Base-by-base conservation (phyloP, 2,113 vertebrate species). In the Pagrus major region DNA sequence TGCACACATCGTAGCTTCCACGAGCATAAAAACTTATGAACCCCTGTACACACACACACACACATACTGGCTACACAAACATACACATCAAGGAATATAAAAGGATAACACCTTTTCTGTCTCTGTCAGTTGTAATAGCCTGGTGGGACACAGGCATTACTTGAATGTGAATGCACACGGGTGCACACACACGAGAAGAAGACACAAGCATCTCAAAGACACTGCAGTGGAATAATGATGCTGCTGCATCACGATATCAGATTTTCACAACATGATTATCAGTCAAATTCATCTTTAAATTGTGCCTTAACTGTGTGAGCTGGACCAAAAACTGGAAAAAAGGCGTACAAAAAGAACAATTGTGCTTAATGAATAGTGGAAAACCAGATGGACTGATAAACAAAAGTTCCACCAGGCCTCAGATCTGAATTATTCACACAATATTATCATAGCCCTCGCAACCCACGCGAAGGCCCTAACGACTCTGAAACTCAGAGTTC, bases 1-100 rank as follows among this genome's bases (percentile, higher is more conserved):
- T 83, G 88, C 80, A 61, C 85, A 74, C 72, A 75, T 64, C 7
- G 46, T 72, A 60, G 71, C 67, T 51, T 71, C 54, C 74, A 76
- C 66, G 69, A 56, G 51, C 66, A 71, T 20, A 61, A 71, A 77
- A 60, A 68, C 14, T 31, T 14, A 56, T 47, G 46, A 60, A 49
- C 37, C 18, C 41, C 49, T 46, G 27, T 18, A 41, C 18, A 63
- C 33, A 54, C n/a, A 60, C 44, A 27, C 47, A 12, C 11, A 74
- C 42, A 66, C 16, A 67, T 56, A 67, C 11, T 10, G 80, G 29
- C 51, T 66, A 46, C 51, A 49, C 47, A 68, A 29, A 63, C 61
- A 46, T 21, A 31, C 71, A 85, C 66, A 82, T 70, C 23, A 47
- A 68, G 59, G 70, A 68, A 58, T 58, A 46, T 27, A 21, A 80